Percentiles rank a stretch among this genome's conserved stretches.
phyloP scores from a whole-genome alignment of 2,888 invertebrate genomes.

The Proisotoma minuta region DNA sequence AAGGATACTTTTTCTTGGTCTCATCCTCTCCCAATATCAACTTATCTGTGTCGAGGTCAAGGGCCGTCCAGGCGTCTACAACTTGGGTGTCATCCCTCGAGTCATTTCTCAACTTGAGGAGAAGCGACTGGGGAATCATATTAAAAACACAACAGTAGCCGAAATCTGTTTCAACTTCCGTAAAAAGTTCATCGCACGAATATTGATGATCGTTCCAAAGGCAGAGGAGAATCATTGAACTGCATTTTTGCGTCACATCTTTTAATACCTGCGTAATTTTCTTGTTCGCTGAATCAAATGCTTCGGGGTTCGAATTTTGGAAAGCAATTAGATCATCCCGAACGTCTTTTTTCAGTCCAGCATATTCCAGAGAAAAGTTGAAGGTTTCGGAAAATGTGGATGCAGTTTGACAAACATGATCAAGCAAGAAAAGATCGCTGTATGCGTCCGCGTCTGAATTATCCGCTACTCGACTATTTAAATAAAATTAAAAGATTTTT shows the following conservation, averaged over 20 bases:
- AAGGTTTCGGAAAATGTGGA: slow-evolving; percentile 27
- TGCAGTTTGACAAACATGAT: slow-evolving; percentile 32
- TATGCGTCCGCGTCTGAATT: not conserved
- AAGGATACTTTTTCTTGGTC: slow-evolving; percentile 18
- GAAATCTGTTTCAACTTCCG: slow-evolving; percentile 73
- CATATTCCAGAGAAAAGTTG: slow-evolving; percentile 27
- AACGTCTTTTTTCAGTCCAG: slow-evolving; percentile 1
- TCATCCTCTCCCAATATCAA: slow-evolving; percentile 7
- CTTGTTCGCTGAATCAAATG: not conserved
- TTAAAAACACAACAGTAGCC: slow-evolving; percentile 62
- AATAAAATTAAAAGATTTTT: not conserved
- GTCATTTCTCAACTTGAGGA: slow-evolving; percentile 20
- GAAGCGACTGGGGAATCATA: slow-evolving; percentile 59
- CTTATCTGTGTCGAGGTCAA: slow-evolving; percentile 21
- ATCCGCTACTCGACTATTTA: not conserved
- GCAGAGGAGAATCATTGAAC: slow-evolving; percentile 68
- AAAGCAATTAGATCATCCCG: not conserved
- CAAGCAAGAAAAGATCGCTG: slow-evolving; percentile 17
- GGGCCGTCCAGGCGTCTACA: slow-evolving; percentile 14
- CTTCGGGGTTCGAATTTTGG: not conserved
- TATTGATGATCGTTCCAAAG: slow-evolving; percentile 61
- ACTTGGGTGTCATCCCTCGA: slow-evolving; percentile 13
- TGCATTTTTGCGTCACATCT: slow-evolving; percentile 62
- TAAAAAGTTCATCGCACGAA: slow-evolving; percentile 66
- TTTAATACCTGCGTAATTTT: not conserved